Evolutionary conservation across 2,113 vertebrate species (phyloP), one percentile per base, ranked within the genome.

Genomic region (Chaetura pelagica): DNA sequence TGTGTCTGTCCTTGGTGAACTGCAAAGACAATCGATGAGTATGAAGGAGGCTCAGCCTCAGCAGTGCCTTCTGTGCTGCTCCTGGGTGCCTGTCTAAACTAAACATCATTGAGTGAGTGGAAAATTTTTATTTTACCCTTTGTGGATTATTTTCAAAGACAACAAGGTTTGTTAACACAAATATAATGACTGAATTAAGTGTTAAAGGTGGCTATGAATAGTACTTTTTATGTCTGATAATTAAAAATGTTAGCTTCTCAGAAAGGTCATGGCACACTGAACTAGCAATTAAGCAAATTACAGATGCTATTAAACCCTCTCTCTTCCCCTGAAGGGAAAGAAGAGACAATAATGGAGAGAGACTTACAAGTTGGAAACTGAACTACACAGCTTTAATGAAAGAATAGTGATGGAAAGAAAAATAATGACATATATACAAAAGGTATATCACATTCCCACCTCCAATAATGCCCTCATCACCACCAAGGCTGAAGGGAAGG

Each of bases 11-110:
- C 51, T 35, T 2, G 5, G 30, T 18, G 42, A 48, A 46, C 40
- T 55, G 49, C 0, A 0, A 90, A 44, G 30, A 8, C 52, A 58
- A n/a, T 12, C 32, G 32, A 32, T 29, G 34, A 38, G 4, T 20
- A 2, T 6, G 5, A 75, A 82, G 38, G 16, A 84, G 38, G 22
- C 2, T 3, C 18, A 30, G 42, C 10, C 55, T n/a, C 27, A 32
- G 44, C 38, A 1, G 0, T 0, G 2, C 52, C n/a, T 67, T 3
- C 0, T 2, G 1, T 29, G 27, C 40, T 35, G 3, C 46, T 68
- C 30, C 49, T 17, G 6, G 40, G 46, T 12, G 40, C 12, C 18
- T 18, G 23, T 13, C 64, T 66, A 49, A 14, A n/a, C 19, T 34
- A 74, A 67, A 71, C 23, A 23, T 68, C 9, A 29, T 29, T 42